Evolutionary conservation across 2,888 invertebrate species (phyloP).

Genomic region (Ophonus ardosiacus): DNA sequence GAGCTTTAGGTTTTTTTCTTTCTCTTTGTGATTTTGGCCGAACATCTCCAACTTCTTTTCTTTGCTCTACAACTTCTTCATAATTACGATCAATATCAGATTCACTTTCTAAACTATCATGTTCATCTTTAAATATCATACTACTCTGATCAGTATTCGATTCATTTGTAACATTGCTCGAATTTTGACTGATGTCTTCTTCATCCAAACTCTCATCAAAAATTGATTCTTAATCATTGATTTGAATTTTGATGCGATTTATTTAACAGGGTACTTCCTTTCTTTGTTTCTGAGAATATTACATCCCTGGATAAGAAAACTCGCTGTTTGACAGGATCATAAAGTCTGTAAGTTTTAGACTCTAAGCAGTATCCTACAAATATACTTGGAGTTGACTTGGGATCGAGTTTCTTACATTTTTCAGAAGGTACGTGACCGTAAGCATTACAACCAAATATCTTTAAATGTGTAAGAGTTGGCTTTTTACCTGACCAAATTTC

Average conservation of each 20-base stretch:
- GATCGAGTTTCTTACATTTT: conserved; percentile 66
- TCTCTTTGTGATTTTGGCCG: background rate
- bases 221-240: too few relatives aligned
- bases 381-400: conserved; percentile 64
- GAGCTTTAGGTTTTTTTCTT: background rate
- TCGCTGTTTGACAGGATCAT: background rate
- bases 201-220: too few relatives aligned
- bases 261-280: too few relatives aligned
- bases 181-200: background rate
- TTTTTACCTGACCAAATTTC: background rate
- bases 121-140: too few relatives aligned
- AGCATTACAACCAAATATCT: conserved; percentile 66
- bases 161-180: background rate
- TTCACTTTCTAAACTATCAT: too few relatives aligned
- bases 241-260: too few relatives aligned
- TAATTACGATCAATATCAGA: too few relatives aligned
- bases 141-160: background rate
- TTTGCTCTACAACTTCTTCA: background rate
- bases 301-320: too few relatives aligned
- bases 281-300: too few relatives aligned
- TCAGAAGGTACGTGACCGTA: conserved; percentile 66
- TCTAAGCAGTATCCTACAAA: conserved; percentile 64
- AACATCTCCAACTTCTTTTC: background rate
- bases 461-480: conserved; percentile 64
- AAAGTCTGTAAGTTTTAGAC: conserved; percentile 65